Conservation (phyloP, 2,113 vertebrate species). For the Gobius niger region DNA sequence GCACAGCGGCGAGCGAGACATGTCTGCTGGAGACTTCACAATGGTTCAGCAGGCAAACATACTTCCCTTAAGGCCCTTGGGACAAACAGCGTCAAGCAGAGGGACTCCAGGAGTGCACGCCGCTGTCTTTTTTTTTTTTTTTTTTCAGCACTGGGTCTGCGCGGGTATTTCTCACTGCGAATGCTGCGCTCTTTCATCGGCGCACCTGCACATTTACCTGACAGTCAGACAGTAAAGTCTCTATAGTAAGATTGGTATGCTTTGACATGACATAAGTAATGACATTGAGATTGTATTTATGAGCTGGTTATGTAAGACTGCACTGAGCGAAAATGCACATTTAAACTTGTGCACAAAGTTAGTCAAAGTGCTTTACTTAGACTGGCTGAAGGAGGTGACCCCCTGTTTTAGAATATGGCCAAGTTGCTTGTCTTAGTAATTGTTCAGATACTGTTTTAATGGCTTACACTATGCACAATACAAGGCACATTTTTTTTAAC, state of each 20-base stretch:
- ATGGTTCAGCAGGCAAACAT: slow-evolving; percentile 77
- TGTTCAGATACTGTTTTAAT: no score
- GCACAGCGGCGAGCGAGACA: slow-evolving; percentile 68
- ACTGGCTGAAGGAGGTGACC: no score
- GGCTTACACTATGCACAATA: neutral
- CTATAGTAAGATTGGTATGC: slow-evolving; percentile 4
- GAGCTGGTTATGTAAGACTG: slow-evolving; percentile 39
- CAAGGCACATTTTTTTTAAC: neutral
- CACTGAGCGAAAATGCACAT: no score
- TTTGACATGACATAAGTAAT: slow-evolving; percentile 10
- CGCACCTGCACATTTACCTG: slow-evolving; percentile 33
- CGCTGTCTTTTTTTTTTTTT: slow-evolving; percentile 45
- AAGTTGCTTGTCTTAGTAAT: no score
- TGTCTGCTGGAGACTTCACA: slow-evolving; percentile 75
- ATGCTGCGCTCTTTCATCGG: neutral
- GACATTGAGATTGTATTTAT: neutral
- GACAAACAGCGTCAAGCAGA: slow-evolving; percentile 73
- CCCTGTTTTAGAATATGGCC: no score
- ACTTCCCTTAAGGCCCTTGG: slow-evolving; percentile 74
- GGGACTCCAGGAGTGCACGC: slow-evolving; percentile 61
- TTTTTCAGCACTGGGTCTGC: slow-evolving; percentile 19
- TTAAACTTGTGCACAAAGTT: no score
- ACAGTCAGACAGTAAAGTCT: slow-evolving; percentile 7
- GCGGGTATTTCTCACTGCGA: slow-evolving; percentile 14
- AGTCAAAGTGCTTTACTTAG: no score